Percentiles rank a stretch among this genome's conserved stretches.
Conservation (phyloP, 2,113 vertebrate genomes). For the Leiothrix lutea region DNA sequence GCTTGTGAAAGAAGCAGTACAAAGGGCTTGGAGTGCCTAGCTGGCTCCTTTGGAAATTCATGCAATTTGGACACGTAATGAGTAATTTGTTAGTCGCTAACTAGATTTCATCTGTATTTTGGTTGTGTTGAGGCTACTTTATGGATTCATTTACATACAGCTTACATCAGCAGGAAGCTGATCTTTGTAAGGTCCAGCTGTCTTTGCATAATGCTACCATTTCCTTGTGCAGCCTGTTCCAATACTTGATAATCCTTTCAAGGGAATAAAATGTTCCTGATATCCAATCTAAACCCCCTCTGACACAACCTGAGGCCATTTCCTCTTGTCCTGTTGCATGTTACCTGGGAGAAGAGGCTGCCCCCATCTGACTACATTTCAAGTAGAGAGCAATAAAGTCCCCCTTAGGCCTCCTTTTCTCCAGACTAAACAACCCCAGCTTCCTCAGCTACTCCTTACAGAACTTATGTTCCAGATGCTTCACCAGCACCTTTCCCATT, state of each 20-base stretch:
- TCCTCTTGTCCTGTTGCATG: background rate
- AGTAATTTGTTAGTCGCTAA: background rate
- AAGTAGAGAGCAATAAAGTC: too few relatives aligned
- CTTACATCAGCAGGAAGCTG: background rate
- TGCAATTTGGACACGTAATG: background rate
- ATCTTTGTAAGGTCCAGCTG: background rate
- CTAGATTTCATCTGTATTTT: conserved; percentile 3
- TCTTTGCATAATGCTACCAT: background rate
- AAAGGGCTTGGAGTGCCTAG: background rate
- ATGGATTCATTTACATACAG: background rate
- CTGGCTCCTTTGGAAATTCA: background rate
- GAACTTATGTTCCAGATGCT: background rate
- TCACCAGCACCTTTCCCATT: background rate
- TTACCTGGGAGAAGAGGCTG: background rate
- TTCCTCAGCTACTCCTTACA: background rate
- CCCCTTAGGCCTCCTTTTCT: background rate
- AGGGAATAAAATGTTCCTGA: background rate
- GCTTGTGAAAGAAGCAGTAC: background rate
- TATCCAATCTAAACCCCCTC: background rate
- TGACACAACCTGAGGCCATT: background rate
- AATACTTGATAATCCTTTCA: background rate
- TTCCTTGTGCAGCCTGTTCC: background rate
- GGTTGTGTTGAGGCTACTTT: background rate
- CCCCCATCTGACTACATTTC: background rate
- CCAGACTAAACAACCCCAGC: background rate